Conservation (phyloP, 1,140 invertebrate species). For the Charaxes varanes region DNA sequence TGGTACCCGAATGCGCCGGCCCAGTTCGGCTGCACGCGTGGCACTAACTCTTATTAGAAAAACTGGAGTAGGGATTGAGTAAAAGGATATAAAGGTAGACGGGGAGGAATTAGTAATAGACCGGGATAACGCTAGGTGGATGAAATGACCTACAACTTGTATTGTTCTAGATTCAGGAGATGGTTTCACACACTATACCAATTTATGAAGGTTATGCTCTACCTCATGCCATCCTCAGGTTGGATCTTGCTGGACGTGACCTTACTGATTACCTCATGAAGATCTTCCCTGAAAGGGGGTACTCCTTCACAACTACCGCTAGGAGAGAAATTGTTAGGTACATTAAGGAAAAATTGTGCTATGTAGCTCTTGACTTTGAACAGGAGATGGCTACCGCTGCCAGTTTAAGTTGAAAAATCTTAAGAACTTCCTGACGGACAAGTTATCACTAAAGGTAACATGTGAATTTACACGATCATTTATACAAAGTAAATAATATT, state of each 20-base stretch:
- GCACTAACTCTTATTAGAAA: too few relatives aligned
- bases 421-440: constrained; percentile 96
- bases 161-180: constrained; percentile 92
- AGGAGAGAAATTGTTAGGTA: constrained; percentile 94
- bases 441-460: constrained; percentile 97
- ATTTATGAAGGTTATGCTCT: constrained; percentile 93
- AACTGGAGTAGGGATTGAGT: too few relatives aligned
- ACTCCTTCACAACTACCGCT: constrained; percentile 87
- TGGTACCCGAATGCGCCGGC: too few relatives aligned
- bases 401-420: constrained; percentile 93
- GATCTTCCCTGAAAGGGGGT: constrained; percentile 91
- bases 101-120: too few relatives aligned
- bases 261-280: constrained; percentile 94
- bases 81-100: too few relatives aligned
- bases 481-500: too few relatives aligned
- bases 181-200: constrained; percentile 92
- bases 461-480: neutral
- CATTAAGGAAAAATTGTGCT: constrained; percentile 95
- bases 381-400: constrained; percentile 97
- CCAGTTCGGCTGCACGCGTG: too few relatives aligned
- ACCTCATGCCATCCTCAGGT: constrained; percentile 89
- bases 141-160: constrained; percentile 94
- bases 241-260: constrained; percentile 92
- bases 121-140: too few relatives aligned
- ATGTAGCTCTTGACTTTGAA: constrained; percentile 93